Base-by-base conservation (phyloP, 1,140 invertebrate species). In the Brachionus plicatilis region DNA sequence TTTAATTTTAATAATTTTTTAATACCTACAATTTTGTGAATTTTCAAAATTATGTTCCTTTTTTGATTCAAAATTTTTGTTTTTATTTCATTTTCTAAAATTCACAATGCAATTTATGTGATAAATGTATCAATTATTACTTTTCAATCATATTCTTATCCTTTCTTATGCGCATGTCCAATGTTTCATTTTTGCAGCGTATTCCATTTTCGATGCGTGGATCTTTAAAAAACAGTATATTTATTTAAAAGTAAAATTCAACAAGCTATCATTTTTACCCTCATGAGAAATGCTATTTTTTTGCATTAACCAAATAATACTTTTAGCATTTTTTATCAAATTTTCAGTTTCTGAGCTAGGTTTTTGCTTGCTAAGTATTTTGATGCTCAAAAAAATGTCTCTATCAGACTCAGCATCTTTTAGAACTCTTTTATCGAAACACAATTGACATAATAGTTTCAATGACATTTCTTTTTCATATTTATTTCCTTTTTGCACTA, bases 391-490 rank as follows among this genome's bases (percentile, higher is more conserved):
- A 33, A 12, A 68, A n/a, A 68, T 37, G 2, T 68, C 66, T 41
- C 29, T 41, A 68, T 68, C 66, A n/a, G 66, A 68, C 7, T 68
- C 66, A 33, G n/a, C 66, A 41, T 68, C 27, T 11, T 33, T 47
- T 47, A 56, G 43, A 20, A 78, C 41, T 78, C 75, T 47, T 24
- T 33, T 47, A 33, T 56, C 50, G 20, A 78, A 78, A 37, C 75
- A 78, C 43, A 78, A 56, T 56, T 78, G 75, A 20, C 75, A 78
- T n/a, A 78, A 56, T 33, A 78, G 75, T 56, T 56, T 50, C 29
- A 78, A 33, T 2, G 75, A n/a, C 1, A 50, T 50, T 56, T 78
- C 75, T 27, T 50, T 56, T 78, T 78, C 75, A 20, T 50, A 50
- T 50, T 47, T 56, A 78, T 78, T 78, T 29, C 43, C 75, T 47